Evolutionary conservation across 2,113 vertebrate species (phyloP).

Genomic region (Chamaetylas fuelleborni): DNA sequence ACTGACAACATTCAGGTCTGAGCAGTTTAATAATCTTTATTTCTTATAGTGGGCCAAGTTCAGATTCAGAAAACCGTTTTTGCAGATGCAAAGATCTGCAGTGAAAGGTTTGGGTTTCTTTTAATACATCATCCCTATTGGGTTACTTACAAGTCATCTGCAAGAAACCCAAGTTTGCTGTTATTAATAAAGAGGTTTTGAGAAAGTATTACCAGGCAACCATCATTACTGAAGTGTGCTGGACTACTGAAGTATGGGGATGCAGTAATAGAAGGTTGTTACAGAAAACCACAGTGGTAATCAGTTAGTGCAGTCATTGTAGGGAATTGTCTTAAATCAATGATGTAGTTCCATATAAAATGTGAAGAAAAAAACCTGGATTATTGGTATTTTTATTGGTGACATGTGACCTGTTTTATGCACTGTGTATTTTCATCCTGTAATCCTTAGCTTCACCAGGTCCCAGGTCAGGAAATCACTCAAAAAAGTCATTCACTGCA

Average conservation of each 20-base stretch:
- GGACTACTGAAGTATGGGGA: neutral
- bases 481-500: neutral
- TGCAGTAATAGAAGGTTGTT: neutral
- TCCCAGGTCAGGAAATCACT: neutral
- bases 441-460: neutral
- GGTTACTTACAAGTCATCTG: constrained; percentile 17
- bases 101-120: constrained; percentile 30
- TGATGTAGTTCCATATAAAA: neutral
- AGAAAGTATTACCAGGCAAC: constrained; percentile 11
- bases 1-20: constrained; percentile 1
- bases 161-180: constrained; percentile 8
- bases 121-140: constrained; percentile 10
- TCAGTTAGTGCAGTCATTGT: neutral
- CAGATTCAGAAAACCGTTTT: neutral
- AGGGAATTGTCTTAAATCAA: neutral
- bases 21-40: neutral
- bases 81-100: neutral
- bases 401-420: neutral
- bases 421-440: neutral
- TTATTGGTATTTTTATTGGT: neutral
- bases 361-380: neutral
- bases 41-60: neutral
- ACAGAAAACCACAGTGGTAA: neutral
- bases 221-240: neutral
- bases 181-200: constrained; percentile 43